Evolutionary conservation across 1,140 invertebrate genomes (phyloP), one percentile per base, ranked within the genome.

Genomic region (Atopsyche davidsoni): DNA sequence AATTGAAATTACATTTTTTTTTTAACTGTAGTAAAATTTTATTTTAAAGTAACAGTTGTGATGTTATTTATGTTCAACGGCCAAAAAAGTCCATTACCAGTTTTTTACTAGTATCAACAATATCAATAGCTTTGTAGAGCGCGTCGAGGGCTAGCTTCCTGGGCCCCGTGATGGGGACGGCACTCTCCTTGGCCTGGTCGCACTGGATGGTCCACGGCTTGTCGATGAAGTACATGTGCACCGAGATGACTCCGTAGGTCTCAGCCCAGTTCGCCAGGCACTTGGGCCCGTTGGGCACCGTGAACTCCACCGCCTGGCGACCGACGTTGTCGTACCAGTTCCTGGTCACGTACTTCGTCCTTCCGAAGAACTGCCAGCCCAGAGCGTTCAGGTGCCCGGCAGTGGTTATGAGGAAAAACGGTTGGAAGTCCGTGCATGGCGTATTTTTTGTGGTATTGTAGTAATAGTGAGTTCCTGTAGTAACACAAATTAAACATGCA

Each of bases 281-380:
- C 0, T 53, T 3, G 1, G 61, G 61, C 0, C 61, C 65, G 3
- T 38, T 6, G 1, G 64, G 62, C 9, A 70, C 62, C 41, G 66
- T 69, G 0, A 49, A n/a, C 64, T 66, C 49, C 11, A 62, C 46
- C 6, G 46, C 51, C 3, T 18, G 10, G 45, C 16, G 21, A 16
- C 7, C 62, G 61, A 56, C 36, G 23, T 50, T 57, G 43, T 67
- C 65, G 16, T 64, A 67, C 61, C 61, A 67, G 40, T 63, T 46
- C 9, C 50, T 53, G 28, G 31, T 28, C 10, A 45, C 49, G 35
- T 4, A 32, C 32, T 11, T 55, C 2, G 54, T 48, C 4, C 53
- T 59, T 4, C 63, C 66, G 38, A 62, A 53, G 1, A 47, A 38
- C 3, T 64, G 24, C 32, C 62, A 59, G 1, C 64, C 67, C 0